Percentiles rank a stretch among this genome's conserved stretches.
phyloP scores from a whole-genome alignment of 2,797 vertebrate species.

The Pangasius mekongensis region DNA sequence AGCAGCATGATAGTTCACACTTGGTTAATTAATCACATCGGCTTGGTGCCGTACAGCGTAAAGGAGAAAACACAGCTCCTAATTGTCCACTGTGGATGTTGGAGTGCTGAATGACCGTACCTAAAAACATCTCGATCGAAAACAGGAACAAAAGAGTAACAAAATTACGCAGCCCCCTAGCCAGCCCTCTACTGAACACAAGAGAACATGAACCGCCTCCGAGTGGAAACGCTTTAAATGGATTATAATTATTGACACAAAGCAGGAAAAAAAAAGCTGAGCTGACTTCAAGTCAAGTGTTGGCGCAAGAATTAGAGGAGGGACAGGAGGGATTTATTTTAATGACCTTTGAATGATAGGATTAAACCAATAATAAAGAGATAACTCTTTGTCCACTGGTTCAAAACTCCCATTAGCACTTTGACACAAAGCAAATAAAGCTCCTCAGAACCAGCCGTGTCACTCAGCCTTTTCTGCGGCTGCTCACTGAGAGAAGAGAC shows the following conservation, averaged over 20 bases:
- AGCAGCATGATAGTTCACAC: constrained; percentile 49
- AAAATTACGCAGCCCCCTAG: constrained; percentile 17
- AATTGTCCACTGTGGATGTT: constrained; percentile 53
- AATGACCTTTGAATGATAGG: constrained; percentile 53
- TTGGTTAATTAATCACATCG: constrained; percentile 60
- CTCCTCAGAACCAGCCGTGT: constrained; percentile 20
- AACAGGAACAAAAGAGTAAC: constrained; percentile 33
- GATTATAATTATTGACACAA: constrained; percentile 51
- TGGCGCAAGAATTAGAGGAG: constrained; percentile 36
- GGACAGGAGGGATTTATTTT: constrained; percentile 44
- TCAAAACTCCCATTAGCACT: constrained; percentile 54
- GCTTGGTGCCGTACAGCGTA: constrained; percentile 39
- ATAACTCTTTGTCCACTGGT: constrained; percentile 42
- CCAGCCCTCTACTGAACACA: constrained; percentile 7
- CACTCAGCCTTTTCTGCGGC: neutral
- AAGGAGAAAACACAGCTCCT: constrained; percentile 47
- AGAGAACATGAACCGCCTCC: constrained; percentile 13
- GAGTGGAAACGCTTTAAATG: constrained; percentile 44
- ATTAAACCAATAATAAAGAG: constrained; percentile 56
- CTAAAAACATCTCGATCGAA: constrained; percentile 53
- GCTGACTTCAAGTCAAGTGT: constrained; percentile 36
- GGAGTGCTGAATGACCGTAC: constrained; percentile 39
- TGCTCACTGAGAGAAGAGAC: neutral
- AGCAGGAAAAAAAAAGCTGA: constrained; percentile 30
- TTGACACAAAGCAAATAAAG: constrained; percentile 41